Percentiles rank a stretch among this genome's conserved stretches.
Conservation (phyloP, 2,797 vertebrate species). For the Peromyscus attwateri region DNA sequence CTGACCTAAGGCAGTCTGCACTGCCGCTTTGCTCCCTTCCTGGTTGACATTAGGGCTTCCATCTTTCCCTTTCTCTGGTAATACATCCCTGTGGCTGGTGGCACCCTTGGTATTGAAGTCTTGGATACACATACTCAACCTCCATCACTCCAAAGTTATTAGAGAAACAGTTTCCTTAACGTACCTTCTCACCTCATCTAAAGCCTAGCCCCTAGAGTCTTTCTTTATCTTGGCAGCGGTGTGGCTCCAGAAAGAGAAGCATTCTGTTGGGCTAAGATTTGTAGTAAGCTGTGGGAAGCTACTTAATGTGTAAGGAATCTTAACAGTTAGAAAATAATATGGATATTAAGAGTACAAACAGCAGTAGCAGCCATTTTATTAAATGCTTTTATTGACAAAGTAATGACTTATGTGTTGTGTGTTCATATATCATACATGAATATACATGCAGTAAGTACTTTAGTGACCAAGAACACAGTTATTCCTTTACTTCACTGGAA, state of each 20-base stretch:
- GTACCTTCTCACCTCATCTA: background rate
- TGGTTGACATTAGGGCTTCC: background rate
- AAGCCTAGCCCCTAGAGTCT: background rate
- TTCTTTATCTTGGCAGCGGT: background rate
- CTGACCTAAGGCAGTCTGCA: background rate
- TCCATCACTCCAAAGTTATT: background rate
- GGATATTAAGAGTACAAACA: background rate
- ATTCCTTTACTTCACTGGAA: constrained; percentile 39
- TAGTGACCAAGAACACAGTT: background rate
- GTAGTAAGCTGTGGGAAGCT: constrained; percentile 10
- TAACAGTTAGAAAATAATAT: background rate
- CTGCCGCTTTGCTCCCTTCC: background rate
- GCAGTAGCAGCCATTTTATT: constrained; percentile 11
- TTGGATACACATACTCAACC: background rate
- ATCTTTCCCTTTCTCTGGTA: background rate
- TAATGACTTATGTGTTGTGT: background rate
- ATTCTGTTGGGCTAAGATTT: constrained; percentile 37
- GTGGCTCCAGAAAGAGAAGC: background rate
- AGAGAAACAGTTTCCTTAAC: background rate
- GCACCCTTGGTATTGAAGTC: background rate
- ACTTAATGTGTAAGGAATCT: background rate
- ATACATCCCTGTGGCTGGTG: background rate
- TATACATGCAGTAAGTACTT: background rate
- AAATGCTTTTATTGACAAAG: background rate
- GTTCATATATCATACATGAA: background rate